phyloP scores from a whole-genome alignment of 2,797 vertebrate species.

The Betta splendens region DNA sequence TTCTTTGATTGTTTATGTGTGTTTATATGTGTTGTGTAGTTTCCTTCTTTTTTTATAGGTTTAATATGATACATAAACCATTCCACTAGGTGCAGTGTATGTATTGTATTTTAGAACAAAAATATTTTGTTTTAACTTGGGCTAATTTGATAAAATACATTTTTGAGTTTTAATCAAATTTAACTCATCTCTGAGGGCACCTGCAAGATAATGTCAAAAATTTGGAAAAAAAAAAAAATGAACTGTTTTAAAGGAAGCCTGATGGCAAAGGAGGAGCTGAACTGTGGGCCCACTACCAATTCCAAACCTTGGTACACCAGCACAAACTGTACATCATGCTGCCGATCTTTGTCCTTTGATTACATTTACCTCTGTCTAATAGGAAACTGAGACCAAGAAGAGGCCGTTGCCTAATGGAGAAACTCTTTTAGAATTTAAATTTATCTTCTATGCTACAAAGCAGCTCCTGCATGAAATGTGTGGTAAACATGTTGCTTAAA shows the following conservation, averaged over 20 bases:
- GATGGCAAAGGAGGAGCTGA: neutral
- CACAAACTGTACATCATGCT: neutral
- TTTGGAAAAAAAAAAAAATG: neutral
- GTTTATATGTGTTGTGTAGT: too few species aligned
- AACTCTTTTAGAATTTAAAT: slow-evolving; percentile 44
- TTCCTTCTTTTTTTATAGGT: too few species aligned
- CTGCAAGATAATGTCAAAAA: neutral
- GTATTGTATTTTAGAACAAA: neutral
- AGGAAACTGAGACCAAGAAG: slow-evolving; percentile 14
- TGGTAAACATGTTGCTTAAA: slow-evolving; percentile 16
- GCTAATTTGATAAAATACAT: neutral
- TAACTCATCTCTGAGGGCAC: neutral
- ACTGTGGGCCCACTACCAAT: neutral
- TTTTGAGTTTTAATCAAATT: neutral
- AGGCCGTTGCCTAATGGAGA: slow-evolving; percentile 55
- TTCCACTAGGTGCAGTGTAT: neutral
- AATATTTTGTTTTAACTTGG: neutral
- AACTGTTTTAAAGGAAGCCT: too few species aligned
- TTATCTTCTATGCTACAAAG: slow-evolving; percentile 45
- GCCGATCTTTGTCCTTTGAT: neutral
- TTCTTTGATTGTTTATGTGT: too few species aligned
- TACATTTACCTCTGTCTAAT: neutral
- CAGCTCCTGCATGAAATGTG: slow-evolving; percentile 34
- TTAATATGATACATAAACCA: neutral
- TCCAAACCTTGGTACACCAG: slow-evolving; percentile 1